Evolutionary conservation across 2,113 vertebrate genomes (phyloP).

Genomic region (Ailuropoda melanoleuca): DNA sequence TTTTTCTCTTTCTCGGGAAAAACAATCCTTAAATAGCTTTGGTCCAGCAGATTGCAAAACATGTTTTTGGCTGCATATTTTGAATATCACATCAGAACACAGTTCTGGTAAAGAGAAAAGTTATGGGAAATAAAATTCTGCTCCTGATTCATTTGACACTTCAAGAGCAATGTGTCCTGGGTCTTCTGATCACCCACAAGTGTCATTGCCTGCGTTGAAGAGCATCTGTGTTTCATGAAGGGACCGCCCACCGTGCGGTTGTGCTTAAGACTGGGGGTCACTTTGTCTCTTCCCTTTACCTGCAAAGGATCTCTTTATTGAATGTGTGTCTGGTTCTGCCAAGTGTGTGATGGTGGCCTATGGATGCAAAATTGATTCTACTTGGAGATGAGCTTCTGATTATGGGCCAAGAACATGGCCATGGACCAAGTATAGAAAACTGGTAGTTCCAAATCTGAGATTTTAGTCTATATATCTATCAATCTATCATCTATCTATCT

Average conservation of each 20-base stretch:
- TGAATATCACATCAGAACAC: constrained; percentile 33
- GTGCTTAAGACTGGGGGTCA: neutral
- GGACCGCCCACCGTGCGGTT: neutral
- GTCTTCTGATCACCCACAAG: neutral
- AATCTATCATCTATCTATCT: neutral
- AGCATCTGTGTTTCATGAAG: neutral
- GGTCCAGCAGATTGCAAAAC: constrained; percentile 73
- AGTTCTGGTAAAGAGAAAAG: constrained; percentile 42
- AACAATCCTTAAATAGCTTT: constrained; percentile 73
- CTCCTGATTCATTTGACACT: neutral
- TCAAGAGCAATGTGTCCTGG: neutral
- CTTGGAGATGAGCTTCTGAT: neutral
- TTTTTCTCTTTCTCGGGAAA: constrained; percentile 65
- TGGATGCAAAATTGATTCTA: neutral
- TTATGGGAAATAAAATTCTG: constrained; percentile 20
- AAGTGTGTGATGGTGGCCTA: neutral
- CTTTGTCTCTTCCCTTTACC: neutral
- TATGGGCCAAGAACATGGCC: neutral
- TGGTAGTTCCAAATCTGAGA: neutral
- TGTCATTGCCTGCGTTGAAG: neutral
- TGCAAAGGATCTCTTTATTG: neutral
- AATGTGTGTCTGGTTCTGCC: neutral
- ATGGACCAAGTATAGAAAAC: neutral
- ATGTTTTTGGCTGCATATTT: constrained; percentile 68
- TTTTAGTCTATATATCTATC: neutral